A percentile compares a stretch with the other conserved stretches of the same genome.
Evolutionary conservation across 2,113 vertebrate genomes (phyloP).

Genomic region (Copsychus sechellarum): DNA sequence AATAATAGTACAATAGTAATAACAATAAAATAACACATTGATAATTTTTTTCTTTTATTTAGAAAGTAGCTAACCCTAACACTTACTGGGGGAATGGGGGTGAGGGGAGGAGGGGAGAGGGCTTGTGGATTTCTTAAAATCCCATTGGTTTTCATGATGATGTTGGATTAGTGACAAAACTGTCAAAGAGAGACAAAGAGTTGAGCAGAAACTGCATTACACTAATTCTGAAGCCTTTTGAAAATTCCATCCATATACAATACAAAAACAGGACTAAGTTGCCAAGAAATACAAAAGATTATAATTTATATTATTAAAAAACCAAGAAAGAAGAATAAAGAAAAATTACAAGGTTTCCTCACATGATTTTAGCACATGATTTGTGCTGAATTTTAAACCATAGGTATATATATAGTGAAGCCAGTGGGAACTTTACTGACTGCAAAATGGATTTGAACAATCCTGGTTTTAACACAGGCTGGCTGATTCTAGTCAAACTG

Average conservation of each 20-base stretch:
- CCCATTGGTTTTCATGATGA: neutral
- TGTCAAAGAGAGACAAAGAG: neutral
- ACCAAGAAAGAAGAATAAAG: neutral
- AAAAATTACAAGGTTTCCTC: neutral
- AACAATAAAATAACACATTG: neutral
- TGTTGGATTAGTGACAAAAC: neutral
- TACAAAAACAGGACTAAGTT: neutral
- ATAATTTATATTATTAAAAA: neutral
- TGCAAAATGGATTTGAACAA: neutral
- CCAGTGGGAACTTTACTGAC: neutral
- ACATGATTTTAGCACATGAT: too few species aligned
- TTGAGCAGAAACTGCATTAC: neutral
- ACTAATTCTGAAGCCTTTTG: neutral
- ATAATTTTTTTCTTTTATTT: neutral
- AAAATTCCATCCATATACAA: neutral
- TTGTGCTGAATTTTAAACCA: neutral
- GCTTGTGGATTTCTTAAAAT: neutral
- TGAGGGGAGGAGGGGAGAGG: neutral
- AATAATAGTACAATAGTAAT: neutral
- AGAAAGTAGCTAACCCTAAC: neutral
- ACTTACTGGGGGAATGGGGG: neutral
- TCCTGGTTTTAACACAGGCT: neutral
- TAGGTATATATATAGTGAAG: neutral
- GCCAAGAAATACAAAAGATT: neutral
- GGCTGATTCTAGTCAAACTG: neutral